Base-by-base conservation (phyloP, 2,113 vertebrate species). In the Cyphomyrus discorhynchus region DNA sequence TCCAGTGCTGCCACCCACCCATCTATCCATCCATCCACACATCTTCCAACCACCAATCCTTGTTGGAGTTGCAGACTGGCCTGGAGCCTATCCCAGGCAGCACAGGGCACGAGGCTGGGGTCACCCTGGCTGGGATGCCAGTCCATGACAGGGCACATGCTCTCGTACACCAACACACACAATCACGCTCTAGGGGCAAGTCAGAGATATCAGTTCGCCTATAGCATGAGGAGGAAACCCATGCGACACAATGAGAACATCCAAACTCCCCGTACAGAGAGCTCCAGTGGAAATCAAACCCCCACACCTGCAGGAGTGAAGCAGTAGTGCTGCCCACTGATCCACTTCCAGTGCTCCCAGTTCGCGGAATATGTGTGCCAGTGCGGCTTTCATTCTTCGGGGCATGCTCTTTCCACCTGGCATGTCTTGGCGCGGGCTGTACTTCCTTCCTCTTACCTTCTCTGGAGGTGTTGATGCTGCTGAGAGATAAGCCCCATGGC, bases 381-480 rank as follows among this genome's bases (percentile, higher is more conserved):
- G 96, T 96, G 96, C 94, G 93, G 92, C 92, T 93, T 96, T 95
- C 95, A 91, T 96, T 90, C 90, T 96, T 96, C 95, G 95, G 96
- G 96, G 96, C 95, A 96, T 96, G 95, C 95, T 95, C 94, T 94
- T 95, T 94, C 95, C 94, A 96, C 94, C 94, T 1, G 91, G 95
- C 95, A 62, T 96, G 95, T 45, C 88, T 49, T 13, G 13, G 45
- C 39, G n/a, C 31, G 52, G 52, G 80, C 39, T 1, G 42, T 17
- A 24, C 46, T 24, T 7, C 3, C 45, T 84, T 50, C 27, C 19
- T 7, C 39, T 42, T 31, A 62, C 56, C 42, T 3, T 87, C 49
- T 7, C 8, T 3, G 17, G 31, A 15, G 53, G 27, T 86, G 31
- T 62, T 31, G 47, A 7, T 7, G 5, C 27, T 3, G 13, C 0